phyloP scores from a whole-genome alignment of 2,888 invertebrate species.

The Gisinianus flammeolus region DNA sequence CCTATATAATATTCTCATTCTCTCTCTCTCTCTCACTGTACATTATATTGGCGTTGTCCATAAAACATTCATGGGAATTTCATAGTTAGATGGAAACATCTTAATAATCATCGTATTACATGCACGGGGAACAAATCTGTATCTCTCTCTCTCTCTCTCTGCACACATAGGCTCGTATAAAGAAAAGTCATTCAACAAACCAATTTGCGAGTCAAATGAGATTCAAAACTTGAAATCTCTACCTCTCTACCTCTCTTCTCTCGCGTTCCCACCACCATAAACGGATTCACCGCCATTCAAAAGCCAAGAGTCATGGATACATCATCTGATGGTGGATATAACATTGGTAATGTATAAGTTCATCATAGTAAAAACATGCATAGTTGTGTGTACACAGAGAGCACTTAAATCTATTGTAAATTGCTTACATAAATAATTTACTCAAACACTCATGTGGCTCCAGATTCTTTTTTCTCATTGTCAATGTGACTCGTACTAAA shows the following conservation, averaged over 20 bases:
- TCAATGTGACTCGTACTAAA: not conserved
- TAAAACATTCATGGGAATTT: slow-evolving; percentile 20
- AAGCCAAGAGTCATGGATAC: not conserved
- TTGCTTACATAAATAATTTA: slow-evolving; percentile 19
- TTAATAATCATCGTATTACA: slow-evolving; percentile 27
- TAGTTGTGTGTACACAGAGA: slow-evolving; percentile 12
- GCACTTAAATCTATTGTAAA: slow-evolving; percentile 18
- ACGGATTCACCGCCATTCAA: slow-evolving; percentile 4
- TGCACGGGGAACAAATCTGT: slow-evolving; percentile 21
- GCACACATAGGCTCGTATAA: not conserved
- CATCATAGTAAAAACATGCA: too few relatives aligned
- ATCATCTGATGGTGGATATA: too few relatives aligned
- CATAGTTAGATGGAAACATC: slow-evolving; percentile 12
- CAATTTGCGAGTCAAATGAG: slow-evolving; percentile 32
- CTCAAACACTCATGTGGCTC: slow-evolving; percentile 9
- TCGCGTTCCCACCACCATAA: slow-evolving; percentile 4
- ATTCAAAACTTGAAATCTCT: slow-evolving; percentile 13
- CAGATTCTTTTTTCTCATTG: not conserved
- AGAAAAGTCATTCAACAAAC: slow-evolving; percentile 21
- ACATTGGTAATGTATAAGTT: too few relatives aligned
- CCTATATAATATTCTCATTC: too few relatives aligned
- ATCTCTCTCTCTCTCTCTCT: not conserved
- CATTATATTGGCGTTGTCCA: slow-evolving; percentile 8
- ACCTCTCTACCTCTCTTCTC: not conserved
- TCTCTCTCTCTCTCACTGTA: too few relatives aligned